These are phyloP conservation scores for Orthonychiurus folsomi DNA, from an alignment of 2,888 invertebrate species.

Conservation along the genomic window DNA sequence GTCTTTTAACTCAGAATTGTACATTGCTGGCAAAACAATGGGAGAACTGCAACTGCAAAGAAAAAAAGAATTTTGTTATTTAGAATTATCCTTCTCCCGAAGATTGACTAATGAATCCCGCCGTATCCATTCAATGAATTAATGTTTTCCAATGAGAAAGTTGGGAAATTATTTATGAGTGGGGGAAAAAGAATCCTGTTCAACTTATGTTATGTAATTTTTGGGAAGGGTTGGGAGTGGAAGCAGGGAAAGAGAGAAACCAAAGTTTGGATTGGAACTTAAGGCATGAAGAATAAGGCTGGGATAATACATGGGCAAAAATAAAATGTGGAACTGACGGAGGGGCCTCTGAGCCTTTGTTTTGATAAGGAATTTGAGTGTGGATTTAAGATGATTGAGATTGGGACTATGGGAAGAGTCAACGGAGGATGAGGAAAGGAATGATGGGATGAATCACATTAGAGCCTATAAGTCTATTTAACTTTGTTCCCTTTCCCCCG, in stretches of 20 bases:
- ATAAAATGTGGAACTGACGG: neutral
- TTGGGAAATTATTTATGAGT: neutral
- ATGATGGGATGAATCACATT: neutral
- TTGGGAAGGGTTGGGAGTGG: neutral
- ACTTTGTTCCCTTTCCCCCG: neutral
- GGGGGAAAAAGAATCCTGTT: neutral
- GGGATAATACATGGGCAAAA: too few species aligned
- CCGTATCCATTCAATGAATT: neutral
- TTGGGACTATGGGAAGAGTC: neutral
- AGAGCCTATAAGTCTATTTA: neutral
- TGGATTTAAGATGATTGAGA: conserved; percentile 1
- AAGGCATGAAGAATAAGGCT: neutral
- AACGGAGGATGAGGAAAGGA: conserved; percentile 1
- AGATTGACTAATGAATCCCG: neutral
- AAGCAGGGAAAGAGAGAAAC: neutral
- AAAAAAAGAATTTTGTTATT: neutral
- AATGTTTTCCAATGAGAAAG: neutral
- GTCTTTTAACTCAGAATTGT: neutral
- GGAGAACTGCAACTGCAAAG: too few species aligned
- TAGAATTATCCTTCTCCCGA: neutral
- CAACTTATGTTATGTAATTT: neutral
- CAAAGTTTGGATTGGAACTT: neutral
- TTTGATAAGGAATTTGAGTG: neutral
- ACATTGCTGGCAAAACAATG: neutral
- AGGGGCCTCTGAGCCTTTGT: neutral